Base-by-base conservation (phyloP, 2,113 vertebrate species). In the Halichoerus grypus region DNA sequence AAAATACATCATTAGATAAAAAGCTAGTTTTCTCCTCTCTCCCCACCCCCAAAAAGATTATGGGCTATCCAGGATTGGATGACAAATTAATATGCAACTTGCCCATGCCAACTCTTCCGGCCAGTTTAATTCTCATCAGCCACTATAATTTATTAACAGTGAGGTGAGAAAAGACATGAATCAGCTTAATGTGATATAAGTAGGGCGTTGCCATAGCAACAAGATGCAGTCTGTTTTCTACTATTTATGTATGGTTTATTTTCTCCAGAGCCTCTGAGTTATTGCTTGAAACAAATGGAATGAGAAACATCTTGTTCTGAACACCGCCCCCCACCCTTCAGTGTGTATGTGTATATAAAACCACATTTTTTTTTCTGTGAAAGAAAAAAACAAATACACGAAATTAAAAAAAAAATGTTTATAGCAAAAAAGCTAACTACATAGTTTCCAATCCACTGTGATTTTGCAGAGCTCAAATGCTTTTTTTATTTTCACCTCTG, bases 151-250 rank as follows among this genome's bases (percentile, higher is more conserved):
- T 99, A 99, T 99, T 98, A 99, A 99, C 98, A 98, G 98, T 95
- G 98, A 99, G 98, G 98, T 98, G 98, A 98, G 98, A 98, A 99
- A 99, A 99, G 98, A 98, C 98, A 98, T 99, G 98, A 99, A 99
- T 99, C 99, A 99, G 98, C 98, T 99, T 99, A 99, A 99, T 99
- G 98, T 98, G 97, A 98, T 98, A 99, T 98, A 99, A 99, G 99
- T 99, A 99, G 99, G 99, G 98, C 98, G 94, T 99, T 98, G 97
- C 98, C 98, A 99, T 99, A 98, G 98, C 98, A 99, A 99, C 99
- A 98, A 98, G 98, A 99, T 99, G 98, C 98, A 88, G 98, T 98
- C 98, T 98, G 98, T 98, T 98, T 98, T 98, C 98, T 98, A 97
- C 98, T 98, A 98, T 99, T 99, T 99, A 98, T 98, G 98, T 99